Percentiles rank a stretch among this genome's conserved stretches.
These are phyloP conservation scores for Nebria brevicollis DNA, from an alignment of 2,888 invertebrate genomes.

Conservation along the genomic window DNA sequence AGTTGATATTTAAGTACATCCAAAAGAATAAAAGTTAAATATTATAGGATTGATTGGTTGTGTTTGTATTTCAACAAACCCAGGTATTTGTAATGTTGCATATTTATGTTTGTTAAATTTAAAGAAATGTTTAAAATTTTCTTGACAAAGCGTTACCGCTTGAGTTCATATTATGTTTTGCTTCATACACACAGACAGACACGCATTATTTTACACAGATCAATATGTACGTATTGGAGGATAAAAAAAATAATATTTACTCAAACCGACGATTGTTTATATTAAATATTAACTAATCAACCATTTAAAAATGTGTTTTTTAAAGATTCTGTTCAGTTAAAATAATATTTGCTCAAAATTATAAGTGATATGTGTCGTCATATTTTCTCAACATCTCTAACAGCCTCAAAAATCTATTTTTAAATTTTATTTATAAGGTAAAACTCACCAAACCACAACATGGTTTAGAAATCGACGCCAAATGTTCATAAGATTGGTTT, in stretches of 20 bases:
- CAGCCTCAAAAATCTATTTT: too few species aligned
- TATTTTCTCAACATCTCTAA: too few species aligned
- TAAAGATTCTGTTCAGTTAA: not conserved
- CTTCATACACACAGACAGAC: not conserved
- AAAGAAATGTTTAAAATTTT: constrained; percentile 43
- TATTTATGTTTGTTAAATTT: constrained; percentile 43
- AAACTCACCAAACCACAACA: too few species aligned
- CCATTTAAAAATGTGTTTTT: not conserved
- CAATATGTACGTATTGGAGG: constrained; percentile 2
- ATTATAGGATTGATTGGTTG: not conserved
- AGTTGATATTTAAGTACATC: not conserved
- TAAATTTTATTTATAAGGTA: too few species aligned
- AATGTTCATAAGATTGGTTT: too few species aligned
- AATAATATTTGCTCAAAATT: not conserved
- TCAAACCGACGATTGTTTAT: not conserved
- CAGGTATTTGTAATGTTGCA: constrained; percentile 9
- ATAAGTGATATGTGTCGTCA: too few species aligned
- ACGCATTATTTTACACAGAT: constrained; percentile 1
- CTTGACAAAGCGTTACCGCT: constrained; percentile 7
- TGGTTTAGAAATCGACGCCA: too few species aligned
- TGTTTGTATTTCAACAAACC: not conserved
- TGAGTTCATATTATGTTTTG: constrained; percentile 14
- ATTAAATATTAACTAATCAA: constrained; percentile 18
- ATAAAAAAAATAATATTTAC: not conserved
- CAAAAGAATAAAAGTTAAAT: not conserved